A percentile compares a stretch with the other conserved stretches of the same genome.
These are phyloP conservation scores for Cremastobaeus sp. DNA, from an alignment of 2,888 invertebrate genomes.

Conservation along the genomic window DNA sequence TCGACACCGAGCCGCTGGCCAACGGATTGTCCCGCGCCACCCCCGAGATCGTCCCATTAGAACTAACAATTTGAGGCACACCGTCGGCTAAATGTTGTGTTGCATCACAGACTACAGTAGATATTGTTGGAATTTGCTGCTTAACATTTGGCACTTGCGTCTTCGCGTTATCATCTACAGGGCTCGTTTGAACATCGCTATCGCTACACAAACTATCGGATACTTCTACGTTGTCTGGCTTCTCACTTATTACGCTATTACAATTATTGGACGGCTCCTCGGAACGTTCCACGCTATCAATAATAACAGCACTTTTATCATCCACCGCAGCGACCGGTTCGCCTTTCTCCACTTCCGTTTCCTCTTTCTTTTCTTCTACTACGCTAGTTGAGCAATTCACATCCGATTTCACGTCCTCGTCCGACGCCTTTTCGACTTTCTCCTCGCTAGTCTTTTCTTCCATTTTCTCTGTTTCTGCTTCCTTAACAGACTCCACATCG, in stretches of 20 bases:
- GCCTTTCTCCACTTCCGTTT: constrained; percentile 65
- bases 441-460: constrained; percentile 25
- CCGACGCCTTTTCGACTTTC: constrained; percentile 31
- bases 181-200: constrained; percentile 74
- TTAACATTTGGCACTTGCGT: constrained; percentile 78
- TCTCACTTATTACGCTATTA: constrained; percentile 76
- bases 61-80: constrained; percentile 76
- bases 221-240: constrained; percentile 71
- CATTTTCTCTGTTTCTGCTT: neutral
- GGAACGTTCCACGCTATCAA: constrained; percentile 72
- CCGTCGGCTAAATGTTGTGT: constrained; percentile 78
- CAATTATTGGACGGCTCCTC: constrained; percentile 78
- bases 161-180: constrained; percentile 72
- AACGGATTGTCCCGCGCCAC: constrained; percentile 71
- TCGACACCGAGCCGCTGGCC: constrained; percentile 67
- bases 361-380: constrained; percentile 67
- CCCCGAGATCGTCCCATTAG: constrained; percentile 67
- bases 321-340: constrained; percentile 65
- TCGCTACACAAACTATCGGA: constrained; percentile 75
- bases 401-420: constrained; percentile 68
- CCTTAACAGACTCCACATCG: neutral
- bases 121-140: constrained; percentile 83
- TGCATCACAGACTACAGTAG: constrained; percentile 85
- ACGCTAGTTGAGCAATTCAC: constrained; percentile 76
- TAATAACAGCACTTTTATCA: constrained; percentile 74